phyloP scores from a whole-genome alignment of 92 coral and sea anemone species.

The Nematostella vectensis region DNA sequence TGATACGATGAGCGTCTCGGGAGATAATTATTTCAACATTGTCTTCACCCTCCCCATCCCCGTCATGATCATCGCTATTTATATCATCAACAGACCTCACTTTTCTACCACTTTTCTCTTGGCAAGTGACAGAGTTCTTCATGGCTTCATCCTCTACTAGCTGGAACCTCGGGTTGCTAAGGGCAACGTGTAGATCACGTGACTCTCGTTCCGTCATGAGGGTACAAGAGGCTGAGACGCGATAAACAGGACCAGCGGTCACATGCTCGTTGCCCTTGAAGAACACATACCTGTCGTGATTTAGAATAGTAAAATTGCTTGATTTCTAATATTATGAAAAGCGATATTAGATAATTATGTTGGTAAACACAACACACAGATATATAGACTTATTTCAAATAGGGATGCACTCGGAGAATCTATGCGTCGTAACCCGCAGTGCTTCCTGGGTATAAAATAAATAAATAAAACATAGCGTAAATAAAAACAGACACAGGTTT shows the following conservation, averaged over 20 bases:
- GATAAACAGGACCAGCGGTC: slow-evolving; percentile 9
- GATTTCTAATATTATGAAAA: no score
- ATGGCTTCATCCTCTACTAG: not conserved
- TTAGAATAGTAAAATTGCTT: no score
- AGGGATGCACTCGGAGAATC: no score
- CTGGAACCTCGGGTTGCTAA: slow-evolving; percentile 13
- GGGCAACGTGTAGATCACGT: slow-evolving; percentile 3
- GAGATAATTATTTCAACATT: not conserved
- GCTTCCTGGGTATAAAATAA: no score
- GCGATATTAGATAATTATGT: no score
- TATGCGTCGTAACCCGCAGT: no score
- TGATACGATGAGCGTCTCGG: not conserved
- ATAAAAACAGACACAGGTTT: no score
- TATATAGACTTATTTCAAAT: no score
- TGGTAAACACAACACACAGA: no score
- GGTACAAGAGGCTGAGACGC: slow-evolving; percentile 5
- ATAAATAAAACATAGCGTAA: no score
- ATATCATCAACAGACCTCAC: no score
- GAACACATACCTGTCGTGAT: no score
- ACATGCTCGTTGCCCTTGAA: not conserved
- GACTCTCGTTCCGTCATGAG: slow-evolving; percentile 14
- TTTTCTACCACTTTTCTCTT: not conserved
- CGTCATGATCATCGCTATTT: not conserved
- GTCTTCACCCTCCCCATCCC: not conserved
- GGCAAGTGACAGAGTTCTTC: not conserved